Base-by-base conservation (phyloP, 2,113 vertebrate genomes). In the Ariopsis seemanni region DNA sequence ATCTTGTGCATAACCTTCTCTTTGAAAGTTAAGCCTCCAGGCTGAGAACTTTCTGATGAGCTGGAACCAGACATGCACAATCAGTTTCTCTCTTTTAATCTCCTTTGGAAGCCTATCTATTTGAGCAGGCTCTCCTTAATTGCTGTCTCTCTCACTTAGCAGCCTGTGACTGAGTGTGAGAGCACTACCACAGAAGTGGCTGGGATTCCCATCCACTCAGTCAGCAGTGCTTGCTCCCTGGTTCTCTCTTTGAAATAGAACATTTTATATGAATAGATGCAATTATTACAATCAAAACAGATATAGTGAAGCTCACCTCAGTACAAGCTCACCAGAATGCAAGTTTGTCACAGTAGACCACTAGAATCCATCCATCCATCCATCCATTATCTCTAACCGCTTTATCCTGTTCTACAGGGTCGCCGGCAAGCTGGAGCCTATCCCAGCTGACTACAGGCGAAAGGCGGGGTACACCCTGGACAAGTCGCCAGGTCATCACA, bases 41-140 rank as follows among this genome's bases (percentile, higher is more conserved):
- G 94, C 92, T 93, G 94, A 93, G 92, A 93, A 94, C 93, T 93
- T 85, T 91, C 92, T 93, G 93, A 94, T 95, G 93, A 94, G 90
- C 93, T 93, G 92, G 92, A 95, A 95, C 95, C 94, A 95, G 93
- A 95, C 94, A 94, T 93, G 93, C 94, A 94, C 94, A 94, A 95
- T 94, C 94, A 95, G 93, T 94, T 94, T 92, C 94, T 93, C 94
- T 94, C 92, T 94, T 94, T 93, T 94, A 94, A 95, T 95, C 94
- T 95, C 92, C 92, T 95, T 95, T 93, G 81, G 93, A 92, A 93
- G 94, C 94, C 94, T 95, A 95, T 95, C 94, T 94, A 92, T 94
- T 94, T 93, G 92, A 95, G 93, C 94, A 95, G 94, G 91, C 93
- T 93, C 91, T 93, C 94, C 93, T 95, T 95, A 95, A 95, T 95